Evolutionary conservation across 2,113 vertebrate species (phyloP).

Genomic region (human): GRCh38 chr7:152857001-152857500

Average conservation of each 20-base stretch:
- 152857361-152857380: background rate
- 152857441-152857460: background rate
- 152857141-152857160: background rate
- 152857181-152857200: background rate
- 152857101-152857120: background rate
- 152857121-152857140: background rate
- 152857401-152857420: background rate
- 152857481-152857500: background rate
- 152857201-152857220: background rate
- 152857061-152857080: too few relatives aligned
- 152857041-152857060: too few relatives aligned
- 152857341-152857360: background rate
- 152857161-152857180: background rate
- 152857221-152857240: background rate
- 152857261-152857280: background rate
- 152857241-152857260: too few relatives aligned
- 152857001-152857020: too few relatives aligned
- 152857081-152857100: too few relatives aligned
- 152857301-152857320: background rate
- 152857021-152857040: too few relatives aligned
- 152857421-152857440: background rate
- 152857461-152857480: background rate
- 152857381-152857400: background rate
- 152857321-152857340: background rate
- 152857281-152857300: background rate